These are phyloP conservation scores for Novumbra hubbsi DNA, from an alignment of 2,797 vertebrate species.

Conservation along the genomic window DNA sequence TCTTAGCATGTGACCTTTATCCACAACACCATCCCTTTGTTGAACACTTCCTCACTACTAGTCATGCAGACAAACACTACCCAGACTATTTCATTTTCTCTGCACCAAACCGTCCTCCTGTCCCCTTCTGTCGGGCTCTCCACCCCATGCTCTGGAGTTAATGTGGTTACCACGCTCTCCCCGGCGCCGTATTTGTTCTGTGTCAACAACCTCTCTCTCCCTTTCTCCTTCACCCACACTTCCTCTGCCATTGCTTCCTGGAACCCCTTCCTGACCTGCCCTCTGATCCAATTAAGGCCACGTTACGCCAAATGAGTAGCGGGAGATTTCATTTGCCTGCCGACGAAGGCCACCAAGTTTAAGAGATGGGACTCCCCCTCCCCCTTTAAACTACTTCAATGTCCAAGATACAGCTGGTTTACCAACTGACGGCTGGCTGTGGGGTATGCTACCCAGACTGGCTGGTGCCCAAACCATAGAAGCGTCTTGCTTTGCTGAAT, in stretches of 20 bases:
- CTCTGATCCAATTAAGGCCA: constrained; percentile 79
- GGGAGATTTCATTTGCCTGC: constrained; percentile 74
- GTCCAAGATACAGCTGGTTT: constrained; percentile 19
- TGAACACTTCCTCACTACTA: too few relatives aligned
- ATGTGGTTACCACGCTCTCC: constrained; percentile 47
- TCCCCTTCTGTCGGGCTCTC: constrained; percentile 13
- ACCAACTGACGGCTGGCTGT: constrained; percentile 26
- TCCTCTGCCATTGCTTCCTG: constrained; percentile 49
- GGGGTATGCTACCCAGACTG: neutral
- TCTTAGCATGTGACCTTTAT: too few relatives aligned
- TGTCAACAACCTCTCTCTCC: constrained; percentile 18
- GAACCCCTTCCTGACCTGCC: constrained; percentile 61
- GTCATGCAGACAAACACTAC: too few relatives aligned
- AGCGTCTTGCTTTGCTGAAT: too few relatives aligned
- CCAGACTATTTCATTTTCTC: neutral
- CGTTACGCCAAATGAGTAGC: constrained; percentile 76
- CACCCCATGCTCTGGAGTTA: constrained; percentile 1
- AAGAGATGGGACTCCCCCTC: constrained; percentile 20
- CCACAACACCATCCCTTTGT: too few relatives aligned
- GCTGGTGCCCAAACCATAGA: neutral
- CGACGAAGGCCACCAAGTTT: constrained; percentile 64
- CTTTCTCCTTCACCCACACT: constrained; percentile 4
- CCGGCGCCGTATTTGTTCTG: constrained; percentile 50
- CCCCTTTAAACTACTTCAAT: constrained; percentile 23
- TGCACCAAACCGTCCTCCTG: constrained; percentile 30